Conservation (phyloP, 1,140 invertebrate species). For the Caenorhabditis inopinata region DNA sequence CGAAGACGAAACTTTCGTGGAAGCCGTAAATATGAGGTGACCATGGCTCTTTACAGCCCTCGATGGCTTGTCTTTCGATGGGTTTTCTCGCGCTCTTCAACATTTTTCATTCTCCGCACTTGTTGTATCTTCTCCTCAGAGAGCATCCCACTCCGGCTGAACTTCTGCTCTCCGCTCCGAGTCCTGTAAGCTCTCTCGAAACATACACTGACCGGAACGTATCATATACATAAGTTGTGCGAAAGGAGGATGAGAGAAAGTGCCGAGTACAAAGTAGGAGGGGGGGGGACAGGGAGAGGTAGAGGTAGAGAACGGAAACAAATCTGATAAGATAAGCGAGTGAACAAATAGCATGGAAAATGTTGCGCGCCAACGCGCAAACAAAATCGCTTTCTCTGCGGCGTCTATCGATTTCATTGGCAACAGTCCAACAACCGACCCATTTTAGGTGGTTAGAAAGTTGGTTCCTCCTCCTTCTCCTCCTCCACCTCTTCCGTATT, state of each 20-base stretch:
- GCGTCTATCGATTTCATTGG: conserved; percentile 11
- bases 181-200: not conserved
- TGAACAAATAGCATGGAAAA: conserved; percentile 31
- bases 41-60: too few species aligned
- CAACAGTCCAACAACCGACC: not conserved
- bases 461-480: too few species aligned
- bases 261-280: conserved; percentile 11
- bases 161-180: not conserved
- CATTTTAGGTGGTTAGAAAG: not conserved
- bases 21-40: too few species aligned
- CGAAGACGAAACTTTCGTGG: too few species aligned
- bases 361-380: conserved; percentile 21
- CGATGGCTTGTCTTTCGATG: too few species aligned
- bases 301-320: conserved; percentile 19
- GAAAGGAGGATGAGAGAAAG: conserved; percentile 20
- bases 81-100: too few species aligned
- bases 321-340: conserved; percentile 32
- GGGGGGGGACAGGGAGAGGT: too few species aligned
- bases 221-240: conserved; percentile 9
- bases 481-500: too few species aligned
- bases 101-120: too few species aligned
- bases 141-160: not conserved
- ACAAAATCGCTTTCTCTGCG: conserved; percentile 4
- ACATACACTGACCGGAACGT: conserved; percentile 32
- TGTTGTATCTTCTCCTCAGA: not conserved